Conservation (phyloP, 2,888 invertebrate species). For the Lasioglossum pauxillum region DNA sequence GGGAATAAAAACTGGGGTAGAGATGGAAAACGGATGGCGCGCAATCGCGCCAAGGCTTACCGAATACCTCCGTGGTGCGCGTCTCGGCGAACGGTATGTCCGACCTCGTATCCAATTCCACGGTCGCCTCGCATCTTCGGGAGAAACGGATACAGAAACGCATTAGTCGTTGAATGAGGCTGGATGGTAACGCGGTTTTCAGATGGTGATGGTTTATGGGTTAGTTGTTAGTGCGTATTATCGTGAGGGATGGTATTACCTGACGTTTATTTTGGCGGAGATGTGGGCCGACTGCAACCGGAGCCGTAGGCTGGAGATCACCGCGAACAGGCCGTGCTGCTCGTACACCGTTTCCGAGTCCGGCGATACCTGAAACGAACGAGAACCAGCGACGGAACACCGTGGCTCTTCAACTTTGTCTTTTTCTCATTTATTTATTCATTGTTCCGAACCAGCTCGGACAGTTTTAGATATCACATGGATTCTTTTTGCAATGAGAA, state of each 20-base stretch:
- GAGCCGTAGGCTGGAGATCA: conserved; percentile 83
- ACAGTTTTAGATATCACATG: no score
- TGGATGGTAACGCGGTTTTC: not conserved
- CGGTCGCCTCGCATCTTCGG: conserved; percentile 78
- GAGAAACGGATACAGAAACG: conserved; percentile 44
- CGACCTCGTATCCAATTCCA: conserved; percentile 72
- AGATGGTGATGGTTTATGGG: not conserved
- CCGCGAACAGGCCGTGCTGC: conserved; percentile 82
- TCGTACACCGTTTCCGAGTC: conserved; percentile 80
- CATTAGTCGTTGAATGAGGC: conserved; percentile 41
- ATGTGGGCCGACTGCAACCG: conserved; percentile 83
- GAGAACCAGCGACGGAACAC: conserved; percentile 35
- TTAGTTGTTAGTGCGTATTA: conserved; percentile 6
- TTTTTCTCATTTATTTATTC: not conserved
- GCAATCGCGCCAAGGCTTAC: conserved; percentile 70
- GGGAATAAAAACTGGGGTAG: not conserved
- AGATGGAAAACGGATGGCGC: not conserved
- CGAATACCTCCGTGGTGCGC: conserved; percentile 78
- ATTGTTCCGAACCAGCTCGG: no score
- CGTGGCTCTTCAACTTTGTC: conserved; percentile 22
- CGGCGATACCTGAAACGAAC: conserved; percentile 79
- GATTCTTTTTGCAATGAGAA: no score
- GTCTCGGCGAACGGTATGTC: conserved; percentile 69
- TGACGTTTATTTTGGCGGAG: conserved; percentile 80
- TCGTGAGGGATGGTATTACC: conserved; percentile 71